Base-by-base conservation (phyloP, 1,140 invertebrate species). In the Lepidotrigona ventralis region DNA sequence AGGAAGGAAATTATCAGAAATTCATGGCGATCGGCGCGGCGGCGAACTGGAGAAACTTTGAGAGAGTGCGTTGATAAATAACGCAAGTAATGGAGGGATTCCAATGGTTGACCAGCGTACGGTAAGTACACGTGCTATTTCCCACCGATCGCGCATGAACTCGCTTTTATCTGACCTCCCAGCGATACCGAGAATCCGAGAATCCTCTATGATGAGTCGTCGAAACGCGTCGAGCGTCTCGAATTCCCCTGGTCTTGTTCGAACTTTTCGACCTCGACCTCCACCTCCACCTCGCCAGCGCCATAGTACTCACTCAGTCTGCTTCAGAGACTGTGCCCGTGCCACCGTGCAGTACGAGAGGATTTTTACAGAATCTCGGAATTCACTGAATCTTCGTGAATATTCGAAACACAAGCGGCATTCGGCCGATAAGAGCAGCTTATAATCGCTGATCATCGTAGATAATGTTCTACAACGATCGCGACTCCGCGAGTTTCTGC, bases 131-230 rank as follows among this genome's bases (percentile, higher is more conserved):
- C 66, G 78, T 77, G 79, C 85, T 63, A 71, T 81, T 85, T 74
- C 46, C 75, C 76, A 29, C 79, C 71, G 84, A 58, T 21, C 26
- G 75, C 80, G 73, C 86, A 81, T 71, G 84, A 85, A 89, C 90
- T 78, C 86, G 73, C 88, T 89, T 89, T 91, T 92, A 92, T 88
- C 91, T 83, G 85, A 87, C 86, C 74, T 56, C 29, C 33, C 26
- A 29, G 83, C 84, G 73, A 83, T 77, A 85, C 83, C 85, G 84
- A 79, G 90, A 91, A 91, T 91, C 87, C 85, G 84, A 79, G 90
- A 91, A 91, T 91, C 87, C 87, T 83, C 90, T 87, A 88, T 91
- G 91, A 91, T 82, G 90, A 90, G 89, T 89, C 86, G 90, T 90
- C 84, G 87, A 84, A 89, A 89, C 78, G 84, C 82, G 63, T 85